These are phyloP conservation scores for Cepphus grylle DNA, from an alignment of 2,113 vertebrate species.

Conservation along the genomic window DNA sequence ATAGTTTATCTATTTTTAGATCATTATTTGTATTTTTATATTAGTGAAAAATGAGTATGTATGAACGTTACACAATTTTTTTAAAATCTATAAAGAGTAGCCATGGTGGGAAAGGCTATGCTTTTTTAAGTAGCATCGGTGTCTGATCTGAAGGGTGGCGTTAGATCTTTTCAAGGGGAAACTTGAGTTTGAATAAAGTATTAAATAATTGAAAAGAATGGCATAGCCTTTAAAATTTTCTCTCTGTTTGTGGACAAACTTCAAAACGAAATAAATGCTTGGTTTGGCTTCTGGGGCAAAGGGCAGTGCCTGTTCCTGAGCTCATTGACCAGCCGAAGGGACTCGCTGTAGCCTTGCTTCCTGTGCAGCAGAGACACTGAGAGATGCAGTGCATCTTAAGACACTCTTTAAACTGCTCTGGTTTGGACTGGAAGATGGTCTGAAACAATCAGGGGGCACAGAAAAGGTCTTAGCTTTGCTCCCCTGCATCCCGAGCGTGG, in stretches of 20 bases:
- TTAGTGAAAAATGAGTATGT: not conserved
- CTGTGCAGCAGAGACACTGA: not conserved
- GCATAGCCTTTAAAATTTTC: not conserved
- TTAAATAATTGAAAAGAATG: not conserved
- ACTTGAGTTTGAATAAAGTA: not conserved
- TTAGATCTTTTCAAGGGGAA: not conserved
- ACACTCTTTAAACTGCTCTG: not conserved
- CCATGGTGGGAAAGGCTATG: not conserved
- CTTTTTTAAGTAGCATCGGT: fast-evolving
- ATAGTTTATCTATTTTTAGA: not conserved
- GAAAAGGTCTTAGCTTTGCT: not conserved
- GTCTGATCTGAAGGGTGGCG: not conserved
- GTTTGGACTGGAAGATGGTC: not conserved
- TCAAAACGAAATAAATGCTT: not conserved
- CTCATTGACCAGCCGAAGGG: not conserved
- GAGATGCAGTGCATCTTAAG: not conserved
- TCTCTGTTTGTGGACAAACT: not conserved
- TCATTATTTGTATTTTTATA: not conserved
- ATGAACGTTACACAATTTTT: not conserved
- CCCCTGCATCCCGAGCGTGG: not conserved
- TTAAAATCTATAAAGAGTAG: not conserved
- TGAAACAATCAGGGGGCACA: not conserved
- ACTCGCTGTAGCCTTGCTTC: not conserved
- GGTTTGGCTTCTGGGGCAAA: not conserved
- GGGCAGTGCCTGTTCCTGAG: not conserved